Conservation (phyloP, 2,888 invertebrate genomes). For the Drosophila glabriapex region DNA sequence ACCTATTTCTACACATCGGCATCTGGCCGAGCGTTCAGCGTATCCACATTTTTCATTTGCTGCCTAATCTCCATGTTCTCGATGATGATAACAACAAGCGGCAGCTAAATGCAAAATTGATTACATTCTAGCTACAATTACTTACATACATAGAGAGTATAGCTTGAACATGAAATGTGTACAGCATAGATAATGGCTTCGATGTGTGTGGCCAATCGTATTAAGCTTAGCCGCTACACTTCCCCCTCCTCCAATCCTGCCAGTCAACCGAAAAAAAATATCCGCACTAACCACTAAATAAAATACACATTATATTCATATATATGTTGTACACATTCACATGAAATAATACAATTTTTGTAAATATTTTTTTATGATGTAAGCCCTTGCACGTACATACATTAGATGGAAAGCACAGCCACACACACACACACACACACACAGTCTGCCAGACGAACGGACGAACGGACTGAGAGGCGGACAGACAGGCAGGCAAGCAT, state of each 20-base stretch:
- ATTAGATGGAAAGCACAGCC: slow-evolving; percentile 24
- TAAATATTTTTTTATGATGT: slow-evolving; percentile 71
- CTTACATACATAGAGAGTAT: slow-evolving; percentile 22
- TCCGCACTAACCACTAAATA: slow-evolving; percentile 17
- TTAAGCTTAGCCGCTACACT: slow-evolving; percentile 39
- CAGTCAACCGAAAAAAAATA: slow-evolving; percentile 15
- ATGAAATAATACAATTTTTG: slow-evolving; percentile 51
- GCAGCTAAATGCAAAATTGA: slow-evolving; percentile 57
- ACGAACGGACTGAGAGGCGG: slow-evolving; percentile 2
- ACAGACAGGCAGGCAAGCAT: slow-evolving; percentile 14
- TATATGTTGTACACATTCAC: slow-evolving; percentile 27
- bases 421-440: background rate
- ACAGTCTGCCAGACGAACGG: background rate
- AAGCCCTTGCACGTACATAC: slow-evolving; percentile 45
- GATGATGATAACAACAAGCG: slow-evolving; percentile 37
- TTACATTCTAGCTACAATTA: slow-evolving; percentile 43
- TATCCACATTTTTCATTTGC: slow-evolving; percentile 25
- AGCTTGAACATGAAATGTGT: slow-evolving; percentile 57
- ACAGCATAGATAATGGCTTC: slow-evolving; percentile 57
- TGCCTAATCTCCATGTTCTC: slow-evolving; percentile 46
- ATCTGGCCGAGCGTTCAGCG: slow-evolving; percentile 28
- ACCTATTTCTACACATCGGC: slow-evolving; percentile 79
- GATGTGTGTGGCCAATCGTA: slow-evolving; percentile 36
- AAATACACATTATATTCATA: slow-evolving; percentile 17
- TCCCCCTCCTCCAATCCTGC: background rate